Evolutionary conservation across 2,888 invertebrate species (phyloP), one percentile per base, ranked within the genome.

Genomic region (Gibbula magus): DNA sequence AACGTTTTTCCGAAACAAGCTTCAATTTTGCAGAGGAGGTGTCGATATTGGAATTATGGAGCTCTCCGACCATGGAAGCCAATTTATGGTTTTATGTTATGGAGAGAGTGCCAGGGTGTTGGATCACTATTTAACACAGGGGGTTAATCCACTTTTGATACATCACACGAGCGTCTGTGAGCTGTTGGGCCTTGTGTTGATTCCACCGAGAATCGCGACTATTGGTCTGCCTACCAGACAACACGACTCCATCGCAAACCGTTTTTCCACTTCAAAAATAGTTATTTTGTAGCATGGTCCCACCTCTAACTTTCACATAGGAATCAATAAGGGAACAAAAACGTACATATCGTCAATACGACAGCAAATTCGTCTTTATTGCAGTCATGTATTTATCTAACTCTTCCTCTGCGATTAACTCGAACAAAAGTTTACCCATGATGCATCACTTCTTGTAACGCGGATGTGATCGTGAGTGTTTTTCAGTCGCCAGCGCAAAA

Each of bases 351-450:
- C 29, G 20, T 70, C 32, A 35, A 8, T 20, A 70, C 35, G 70
- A 70, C 70, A 70, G 39, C 39, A 39, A 70, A 70, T 70, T 70
- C 70, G 35, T 70, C 70, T 70, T 70, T 70, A 35, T 70, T 32
- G 70, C 39, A 70, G 18, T 25, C 70, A 13, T 20, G 32, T 70
- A 70, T 70, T 70, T 35, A 70, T 70, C 35, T 70, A 20, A 39
- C 70, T 35, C 70, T 70, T 29, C 70, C 35, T 70, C 32, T 70
- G 70, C 35, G 70, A 70, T 70, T 70, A 70, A 35, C 20, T 29
- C 70, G 29, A 18, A 39, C 29, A 35, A 35, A 70, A 70, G 35
- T 35, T 70, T 70, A n/a, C 20, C 70, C n/a, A 35, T 70, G 70
- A 70, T 70, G 70, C 35, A 70, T 32, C 35, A 29, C n/a, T 70